Base-by-base conservation (phyloP, 2,797 vertebrate species). In the Mycteria americana region DNA sequence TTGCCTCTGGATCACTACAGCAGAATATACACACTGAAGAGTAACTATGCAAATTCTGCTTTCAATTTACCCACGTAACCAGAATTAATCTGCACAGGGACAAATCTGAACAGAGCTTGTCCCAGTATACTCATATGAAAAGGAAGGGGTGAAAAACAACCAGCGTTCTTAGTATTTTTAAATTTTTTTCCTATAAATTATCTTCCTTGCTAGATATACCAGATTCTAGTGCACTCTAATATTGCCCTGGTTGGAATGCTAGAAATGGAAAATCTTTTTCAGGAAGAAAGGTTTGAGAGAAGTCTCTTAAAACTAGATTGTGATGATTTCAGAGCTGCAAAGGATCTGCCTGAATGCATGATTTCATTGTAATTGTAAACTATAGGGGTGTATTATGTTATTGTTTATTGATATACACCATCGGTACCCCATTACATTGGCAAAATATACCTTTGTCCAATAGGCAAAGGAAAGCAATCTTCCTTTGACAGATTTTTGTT, bases 401-500 rank as follows among this genome's bases (percentile, higher is more conserved):
- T 15, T 84, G 28, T 65, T 83, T 87, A 73, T 88, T 69, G n/a
- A 60, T 91, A 85, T 8, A n/a, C 13, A 78, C 10, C 13, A 51
- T 24, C 62, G 3, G 28, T 89, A 74, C 8, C 5, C 13, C 19
- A 31, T 67, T 41, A 46, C 10, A 50, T 17, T 56, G 63, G 39
- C 17, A 59, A 94, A 88, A 75, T 50, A 80, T 27, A 9, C 6
- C 8, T 74, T 84, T 57, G 18, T 41, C 28, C 51, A 88, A 53
- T 9, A 87, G 54, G 11, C 21, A 62, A 82, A 84, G 43, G 37
- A 84, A 92, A 96, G 13, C 5, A 67, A 68, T 76, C 30, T 62
- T 69, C 28, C 15, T 85, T 73, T 83, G 43, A 82, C 17, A 85
- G 59, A 33, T 46, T 88, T 91, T 94, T 89, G 17, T 78, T 72